Percentiles rank a stretch among this genome's conserved stretches.
These are phyloP conservation scores for Pampus argenteus DNA, from an alignment of 2,797 vertebrate species.

Conservation along the genomic window DNA sequence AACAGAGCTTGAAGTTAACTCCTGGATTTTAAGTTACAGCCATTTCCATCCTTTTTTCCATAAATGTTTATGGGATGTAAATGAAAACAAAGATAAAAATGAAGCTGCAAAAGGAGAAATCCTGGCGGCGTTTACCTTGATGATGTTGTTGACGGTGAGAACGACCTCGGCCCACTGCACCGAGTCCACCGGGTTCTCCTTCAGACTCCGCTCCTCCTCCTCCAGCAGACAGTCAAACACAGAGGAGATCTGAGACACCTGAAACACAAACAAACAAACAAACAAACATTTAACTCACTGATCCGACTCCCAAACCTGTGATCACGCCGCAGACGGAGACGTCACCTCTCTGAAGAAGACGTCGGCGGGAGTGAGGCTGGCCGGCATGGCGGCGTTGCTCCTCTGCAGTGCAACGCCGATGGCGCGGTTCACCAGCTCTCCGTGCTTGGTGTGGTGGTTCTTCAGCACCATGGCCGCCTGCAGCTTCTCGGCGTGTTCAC, in stretches of 20 bases:
- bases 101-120: neutral
- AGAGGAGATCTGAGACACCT: constrained; percentile 94
- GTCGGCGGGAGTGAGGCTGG: constrained; percentile 92
- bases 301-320: rapidly evolving
- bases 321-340: neutral
- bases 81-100: no score
- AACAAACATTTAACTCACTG: neutral
- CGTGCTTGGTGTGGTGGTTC: constrained; percentile 90
- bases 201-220: constrained; percentile 90
- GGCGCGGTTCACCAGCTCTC: constrained; percentile 89
- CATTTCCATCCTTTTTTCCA: no score
- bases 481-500: constrained; percentile 95
- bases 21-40: no score
- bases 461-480: constrained; percentile 92
- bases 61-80: no score
- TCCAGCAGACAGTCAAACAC: constrained; percentile 94
- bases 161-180: constrained; percentile 91
- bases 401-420: constrained; percentile 86
- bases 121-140: constrained; percentile 86
- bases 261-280: rapidly evolving
- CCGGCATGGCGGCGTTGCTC: constrained; percentile 78
- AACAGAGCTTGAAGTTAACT: no score
- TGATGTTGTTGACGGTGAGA: constrained; percentile 88
- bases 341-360: constrained; percentile 96
- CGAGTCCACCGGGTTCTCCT: constrained; percentile 84